Evolutionary conservation across 2,113 vertebrate species (phyloP).

Genomic region (Tyrannus savana): DNA sequence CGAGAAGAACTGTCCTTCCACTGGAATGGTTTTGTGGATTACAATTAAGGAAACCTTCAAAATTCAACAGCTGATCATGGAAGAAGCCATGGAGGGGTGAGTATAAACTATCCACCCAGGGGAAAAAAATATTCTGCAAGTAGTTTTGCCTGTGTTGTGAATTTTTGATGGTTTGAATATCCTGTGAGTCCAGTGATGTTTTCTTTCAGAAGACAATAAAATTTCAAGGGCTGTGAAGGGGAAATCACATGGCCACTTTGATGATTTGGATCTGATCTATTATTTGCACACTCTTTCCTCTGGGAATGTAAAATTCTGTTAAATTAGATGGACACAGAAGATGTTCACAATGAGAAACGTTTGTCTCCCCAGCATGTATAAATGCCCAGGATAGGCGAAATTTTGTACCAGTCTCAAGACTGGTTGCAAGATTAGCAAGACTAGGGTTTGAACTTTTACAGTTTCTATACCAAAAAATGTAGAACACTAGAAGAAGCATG

Average conservation of each 20-base stretch:
- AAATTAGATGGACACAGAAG: not conserved
- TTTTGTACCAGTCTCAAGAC: not conserved
- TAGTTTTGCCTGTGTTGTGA: not conserved
- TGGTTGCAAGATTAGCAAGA: not conserved
- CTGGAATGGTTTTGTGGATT: conserved; percentile 86
- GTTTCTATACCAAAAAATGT: not conserved
- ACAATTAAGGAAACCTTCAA: conserved; percentile 79
- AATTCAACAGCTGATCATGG: conserved; percentile 76
- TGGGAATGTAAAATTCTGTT: not conserved
- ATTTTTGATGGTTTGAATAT: not conserved
- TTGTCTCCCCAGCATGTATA: not conserved
- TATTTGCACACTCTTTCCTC: not conserved
- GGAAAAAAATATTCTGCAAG: not conserved
- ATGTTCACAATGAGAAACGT: not conserved
- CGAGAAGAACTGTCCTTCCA: conserved; percentile 80
- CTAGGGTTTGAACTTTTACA: not conserved
- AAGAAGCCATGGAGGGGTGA: conserved; percentile 80
- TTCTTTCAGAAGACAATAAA: not conserved
- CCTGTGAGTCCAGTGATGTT: not conserved
- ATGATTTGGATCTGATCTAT: not conserved
- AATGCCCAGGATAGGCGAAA: not conserved
- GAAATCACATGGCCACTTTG: not conserved
- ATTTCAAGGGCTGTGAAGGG: not conserved
- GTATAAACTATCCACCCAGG: not conserved
- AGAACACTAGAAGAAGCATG: not conserved